A percentile compares a stretch with the other conserved stretches of the same genome.
These are phyloP conservation scores for Vidua chalybeata DNA, from an alignment of 2,113 vertebrate species.

Conservation along the genomic window DNA sequence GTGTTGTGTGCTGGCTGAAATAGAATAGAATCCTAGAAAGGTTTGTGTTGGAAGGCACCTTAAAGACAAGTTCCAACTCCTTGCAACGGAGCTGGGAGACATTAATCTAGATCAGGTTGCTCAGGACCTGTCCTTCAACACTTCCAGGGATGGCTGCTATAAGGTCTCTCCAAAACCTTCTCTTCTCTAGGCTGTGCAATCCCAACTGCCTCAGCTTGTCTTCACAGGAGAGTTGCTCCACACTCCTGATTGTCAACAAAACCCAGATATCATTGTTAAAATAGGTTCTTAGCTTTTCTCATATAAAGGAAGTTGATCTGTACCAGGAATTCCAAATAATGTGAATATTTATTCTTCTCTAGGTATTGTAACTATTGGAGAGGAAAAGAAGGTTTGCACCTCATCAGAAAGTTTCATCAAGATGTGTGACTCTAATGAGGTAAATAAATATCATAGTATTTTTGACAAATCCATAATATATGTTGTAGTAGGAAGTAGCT, in stretches of 20 bases:
- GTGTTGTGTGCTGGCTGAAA: not conserved
- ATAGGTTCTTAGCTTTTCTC: not conserved
- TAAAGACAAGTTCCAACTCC: not conserved
- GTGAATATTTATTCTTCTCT: slow-evolving; percentile 26
- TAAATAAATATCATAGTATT: slow-evolving; percentile 51
- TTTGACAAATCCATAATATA: not conserved
- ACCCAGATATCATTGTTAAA: not conserved
- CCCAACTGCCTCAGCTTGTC: not conserved
- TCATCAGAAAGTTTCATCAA: slow-evolving; percentile 90
- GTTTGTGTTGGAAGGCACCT: not conserved
- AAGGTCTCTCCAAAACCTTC: accelerated
- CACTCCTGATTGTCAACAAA: not conserved
- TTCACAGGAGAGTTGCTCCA: not conserved
- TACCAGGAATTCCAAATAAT: not conserved
- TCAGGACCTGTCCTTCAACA: not conserved
- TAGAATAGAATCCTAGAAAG: not conserved
- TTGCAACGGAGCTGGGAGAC: not conserved
- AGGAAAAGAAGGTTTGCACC: slow-evolving; percentile 91
- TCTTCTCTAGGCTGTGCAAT: not conserved
- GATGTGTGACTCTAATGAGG: slow-evolving; percentile 97
- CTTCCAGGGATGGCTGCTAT: accelerated
- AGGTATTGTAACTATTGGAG: slow-evolving; percentile 92
- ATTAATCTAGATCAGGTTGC: not conserved
- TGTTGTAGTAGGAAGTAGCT: not conserved
- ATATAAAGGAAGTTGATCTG: not conserved